phyloP scores from a whole-genome alignment of 2,113 vertebrate genomes.

The Columbina picui region DNA sequence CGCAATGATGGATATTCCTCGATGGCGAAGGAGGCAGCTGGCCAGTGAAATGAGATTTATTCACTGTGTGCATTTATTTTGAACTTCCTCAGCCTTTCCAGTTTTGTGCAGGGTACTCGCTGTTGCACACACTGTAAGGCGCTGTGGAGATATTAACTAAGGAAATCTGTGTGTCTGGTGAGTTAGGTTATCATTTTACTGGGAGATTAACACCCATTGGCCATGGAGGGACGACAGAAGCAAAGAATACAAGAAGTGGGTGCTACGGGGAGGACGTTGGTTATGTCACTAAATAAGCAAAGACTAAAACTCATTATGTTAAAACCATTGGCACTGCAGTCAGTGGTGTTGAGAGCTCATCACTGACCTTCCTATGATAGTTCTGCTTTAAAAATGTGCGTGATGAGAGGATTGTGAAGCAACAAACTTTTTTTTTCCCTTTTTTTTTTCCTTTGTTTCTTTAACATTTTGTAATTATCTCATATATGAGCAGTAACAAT shows the following conservation, averaged over 20 bases:
- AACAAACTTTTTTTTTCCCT: too few relatives aligned
- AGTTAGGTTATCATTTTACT: background rate
- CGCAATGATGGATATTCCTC: background rate
- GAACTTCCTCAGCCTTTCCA: background rate
- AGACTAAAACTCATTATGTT: background rate
- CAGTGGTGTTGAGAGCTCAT: background rate
- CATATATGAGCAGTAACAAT: background rate
- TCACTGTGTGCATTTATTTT: fast-evolving
- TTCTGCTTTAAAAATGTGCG: background rate
- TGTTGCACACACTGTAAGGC: background rate
- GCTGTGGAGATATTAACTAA: fast-evolving
- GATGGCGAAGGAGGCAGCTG: background rate
- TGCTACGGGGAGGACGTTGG: too few relatives aligned
- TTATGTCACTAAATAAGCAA: background rate
- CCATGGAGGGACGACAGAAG: background rate
- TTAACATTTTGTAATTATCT: background rate
- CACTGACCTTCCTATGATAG: background rate
- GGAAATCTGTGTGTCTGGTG: background rate
- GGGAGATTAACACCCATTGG: background rate
- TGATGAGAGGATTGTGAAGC: background rate
- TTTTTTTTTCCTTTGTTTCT: background rate
- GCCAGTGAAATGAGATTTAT: background rate
- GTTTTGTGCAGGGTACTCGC: background rate
- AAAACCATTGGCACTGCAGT: background rate
- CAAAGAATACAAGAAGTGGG: background rate